Evolutionary conservation across 2,888 invertebrate species (phyloP), one percentile per base, ranked within the genome.

Genomic region (Drosophila borealis): DNA sequence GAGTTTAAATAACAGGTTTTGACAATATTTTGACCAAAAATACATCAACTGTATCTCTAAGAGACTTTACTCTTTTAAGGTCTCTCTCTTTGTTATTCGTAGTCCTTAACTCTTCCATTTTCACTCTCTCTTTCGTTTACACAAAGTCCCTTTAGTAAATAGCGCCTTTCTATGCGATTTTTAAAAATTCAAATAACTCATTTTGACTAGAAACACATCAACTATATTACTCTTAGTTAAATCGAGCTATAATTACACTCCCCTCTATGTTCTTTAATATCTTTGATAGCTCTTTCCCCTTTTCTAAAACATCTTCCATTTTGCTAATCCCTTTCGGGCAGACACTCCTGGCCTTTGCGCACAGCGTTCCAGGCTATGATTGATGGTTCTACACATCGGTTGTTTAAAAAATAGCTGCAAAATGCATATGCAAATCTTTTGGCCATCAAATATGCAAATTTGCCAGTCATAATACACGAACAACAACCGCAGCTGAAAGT

Each of bases 391-490:
- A 49, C 46, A 41, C 57, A 59, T 44, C 55, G 53, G 57, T 63
- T 56, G 44, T 60, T 53, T 41, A 78, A 72, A n/a, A 73, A 60
- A 67, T 73, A 67, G 67, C 51, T 68, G 39, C 63, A 60, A 56
- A 60, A 60, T 63, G 56, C 50, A 56, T 67, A 68, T 68, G 57
- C 50, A 67, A 69, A 65, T 37, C 44, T 49, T 51, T 67, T 57
- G 45, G 39, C 74, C 60, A 75, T 67, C 64, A 74, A 64, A 64
- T 63, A 75, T 75, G 78, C 60, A 62, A 75, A 78, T 73, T 13
- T 53, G 55, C 55, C 63, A 59, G 56, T 36, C 62, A 73, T 44
- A 51, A 66, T 8, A 49, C 21, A 33, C 17, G 17, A 17, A 29
- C 14, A 46, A 19, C 29, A 41, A 44, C 46, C 13, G 29, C 46